Evolutionary conservation across 2,888 invertebrate genomes (phyloP).

Genomic region (Ochropleura leucogaster): DNA sequence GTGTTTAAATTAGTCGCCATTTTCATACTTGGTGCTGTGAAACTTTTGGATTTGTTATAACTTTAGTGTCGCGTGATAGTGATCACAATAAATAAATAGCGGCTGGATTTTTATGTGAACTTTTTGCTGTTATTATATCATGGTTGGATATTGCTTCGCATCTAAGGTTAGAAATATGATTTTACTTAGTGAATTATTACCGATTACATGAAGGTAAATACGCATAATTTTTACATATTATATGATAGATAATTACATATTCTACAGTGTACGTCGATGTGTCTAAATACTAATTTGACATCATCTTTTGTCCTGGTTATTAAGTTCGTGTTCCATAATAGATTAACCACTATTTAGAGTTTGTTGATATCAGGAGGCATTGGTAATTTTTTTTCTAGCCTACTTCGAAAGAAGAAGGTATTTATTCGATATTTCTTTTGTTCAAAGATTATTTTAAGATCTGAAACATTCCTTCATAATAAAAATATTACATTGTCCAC

Average conservation of each 20-base stretch:
- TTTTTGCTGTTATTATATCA: constrained; percentile 65
- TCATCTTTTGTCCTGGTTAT: neutral
- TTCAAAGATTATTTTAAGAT: neutral
- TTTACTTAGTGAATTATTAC: constrained; percentile 16
- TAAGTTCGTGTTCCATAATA: neutral
- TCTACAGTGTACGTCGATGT: constrained; percentile 1
- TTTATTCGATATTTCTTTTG: neutral
- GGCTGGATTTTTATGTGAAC: constrained; percentile 57
- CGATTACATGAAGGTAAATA: constrained; percentile 14
- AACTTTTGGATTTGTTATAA: constrained; percentile 67
- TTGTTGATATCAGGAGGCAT: neutral
- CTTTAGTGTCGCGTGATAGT: constrained; percentile 57
- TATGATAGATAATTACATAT: neutral
- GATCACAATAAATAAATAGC: constrained; percentile 46
- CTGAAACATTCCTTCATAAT: neutral
- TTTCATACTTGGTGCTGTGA: constrained; percentile 74
- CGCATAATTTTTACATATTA: neutral
- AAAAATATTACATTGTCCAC: neutral
- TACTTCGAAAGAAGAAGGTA: neutral
- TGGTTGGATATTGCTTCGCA: constrained; percentile 75
- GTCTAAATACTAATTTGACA: neutral
- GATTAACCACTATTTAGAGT: neutral
- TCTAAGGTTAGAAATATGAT: constrained; percentile 70
- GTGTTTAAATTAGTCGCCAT: constrained; percentile 75
- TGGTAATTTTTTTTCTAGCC: neutral